Conservation (phyloP, 1,140 invertebrate species). For the Melanaphis sacchari region DNA sequence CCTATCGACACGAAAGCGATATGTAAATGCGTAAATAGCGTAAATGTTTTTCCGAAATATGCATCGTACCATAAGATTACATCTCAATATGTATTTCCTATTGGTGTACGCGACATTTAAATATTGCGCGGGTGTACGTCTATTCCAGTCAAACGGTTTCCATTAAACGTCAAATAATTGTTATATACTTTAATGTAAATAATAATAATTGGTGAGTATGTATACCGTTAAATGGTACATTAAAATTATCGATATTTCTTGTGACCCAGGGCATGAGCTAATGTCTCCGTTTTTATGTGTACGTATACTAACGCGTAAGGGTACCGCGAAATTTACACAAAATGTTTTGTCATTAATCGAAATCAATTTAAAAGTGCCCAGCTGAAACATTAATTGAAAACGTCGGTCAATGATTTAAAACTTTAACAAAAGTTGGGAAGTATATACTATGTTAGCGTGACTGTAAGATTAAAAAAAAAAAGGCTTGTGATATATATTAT, state of each 20-base stretch:
- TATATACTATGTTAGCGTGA: too few relatives aligned
- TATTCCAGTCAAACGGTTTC: neutral
- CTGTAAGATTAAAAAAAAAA: neutral
- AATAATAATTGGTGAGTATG: neutral
- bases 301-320: neutral
- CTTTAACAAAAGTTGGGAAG: neutral
- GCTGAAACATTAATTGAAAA: neutral
- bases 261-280: neutral
- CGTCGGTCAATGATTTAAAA: neutral
- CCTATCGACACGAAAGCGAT: neutral
- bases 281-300: neutral
- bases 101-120: neutral
- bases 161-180: neutral
- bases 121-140: neutral
- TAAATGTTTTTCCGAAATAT: neutral
- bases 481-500: neutral
- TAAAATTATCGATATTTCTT: neutral
- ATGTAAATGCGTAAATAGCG: too few relatives aligned
- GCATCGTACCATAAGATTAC: neutral
- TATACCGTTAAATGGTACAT: neutral
- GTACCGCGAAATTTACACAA: neutral
- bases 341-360: neutral
- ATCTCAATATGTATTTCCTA: neutral
- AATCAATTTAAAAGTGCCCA: neutral
- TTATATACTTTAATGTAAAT: neutral